phyloP scores from a whole-genome alignment of 1,140 invertebrate species.

The Hycleus cichorii region DNA sequence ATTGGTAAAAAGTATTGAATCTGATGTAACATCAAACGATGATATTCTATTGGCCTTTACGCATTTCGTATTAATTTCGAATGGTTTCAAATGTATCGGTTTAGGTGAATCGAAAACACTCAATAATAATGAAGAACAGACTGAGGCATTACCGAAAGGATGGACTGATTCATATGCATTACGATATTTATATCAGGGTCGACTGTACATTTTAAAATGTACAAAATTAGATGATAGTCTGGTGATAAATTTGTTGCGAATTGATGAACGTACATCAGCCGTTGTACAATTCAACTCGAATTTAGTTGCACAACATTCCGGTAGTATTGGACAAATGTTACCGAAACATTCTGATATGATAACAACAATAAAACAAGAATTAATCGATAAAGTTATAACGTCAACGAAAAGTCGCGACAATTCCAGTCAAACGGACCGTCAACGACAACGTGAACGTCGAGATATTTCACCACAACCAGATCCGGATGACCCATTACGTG shows the following conservation, averaged over 20 bases:
- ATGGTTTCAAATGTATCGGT: constrained; percentile 64
- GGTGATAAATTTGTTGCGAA: constrained; percentile 37
- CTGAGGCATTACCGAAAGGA: constrained; percentile 58
- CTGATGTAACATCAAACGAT: constrained; percentile 56
- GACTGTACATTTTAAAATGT: constrained; percentile 60
- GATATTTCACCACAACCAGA: background rate
- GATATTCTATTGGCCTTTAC: constrained; percentile 61
- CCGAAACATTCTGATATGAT: constrained; percentile 45
- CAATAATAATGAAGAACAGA: constrained; percentile 51
- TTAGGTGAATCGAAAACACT: constrained; percentile 61
- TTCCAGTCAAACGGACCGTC: constrained; percentile 25
- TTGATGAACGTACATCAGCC: constrained; percentile 35
- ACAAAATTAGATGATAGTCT: constrained; percentile 38
- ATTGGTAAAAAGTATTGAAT: constrained; percentile 53
- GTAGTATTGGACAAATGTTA: constrained; percentile 43
- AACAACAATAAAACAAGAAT: constrained; percentile 44
- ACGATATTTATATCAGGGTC: constrained; percentile 56
- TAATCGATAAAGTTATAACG: constrained; percentile 45
- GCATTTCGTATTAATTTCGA: constrained; percentile 64
- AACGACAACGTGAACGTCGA: background rate
- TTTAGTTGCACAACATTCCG: constrained; percentile 28
- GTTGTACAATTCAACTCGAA: constrained; percentile 34
- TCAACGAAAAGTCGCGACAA: constrained; percentile 28
- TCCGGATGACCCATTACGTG: constrained; percentile 4
- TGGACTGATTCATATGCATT: constrained; percentile 64